phyloP scores from a whole-genome alignment of 2,113 vertebrate species.

The Gymnorhina tibicen region DNA sequence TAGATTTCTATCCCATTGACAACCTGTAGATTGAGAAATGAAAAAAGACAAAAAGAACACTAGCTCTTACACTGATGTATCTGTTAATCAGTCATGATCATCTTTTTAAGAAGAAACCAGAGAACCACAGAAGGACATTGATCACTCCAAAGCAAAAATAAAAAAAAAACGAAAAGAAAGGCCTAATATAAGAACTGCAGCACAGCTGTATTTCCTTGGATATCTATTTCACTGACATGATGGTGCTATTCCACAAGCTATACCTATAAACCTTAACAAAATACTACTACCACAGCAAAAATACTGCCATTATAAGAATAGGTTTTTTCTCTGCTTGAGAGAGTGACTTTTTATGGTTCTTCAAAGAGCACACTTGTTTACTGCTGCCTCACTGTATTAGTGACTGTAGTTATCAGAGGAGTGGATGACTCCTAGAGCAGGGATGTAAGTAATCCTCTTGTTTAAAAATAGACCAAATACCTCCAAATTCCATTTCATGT shows the following conservation, averaged over 20 bases:
- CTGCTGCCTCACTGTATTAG: neutral
- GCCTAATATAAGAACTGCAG: neutral
- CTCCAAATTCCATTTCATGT: neutral
- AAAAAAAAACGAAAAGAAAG: neutral
- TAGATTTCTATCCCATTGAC: slow-evolving; percentile 79
- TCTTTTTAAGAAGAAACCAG: neutral
- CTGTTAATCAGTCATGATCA: neutral
- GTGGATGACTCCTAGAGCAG: neutral
- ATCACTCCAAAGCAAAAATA: neutral
- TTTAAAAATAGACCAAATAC: neutral
- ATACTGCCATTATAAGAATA: neutral
- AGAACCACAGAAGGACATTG: neutral
- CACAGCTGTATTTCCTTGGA: neutral
- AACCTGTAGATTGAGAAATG: slow-evolving; percentile 48
- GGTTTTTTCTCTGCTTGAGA: neutral
- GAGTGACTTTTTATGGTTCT: neutral
- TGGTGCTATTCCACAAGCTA: neutral
- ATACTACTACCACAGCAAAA: neutral
- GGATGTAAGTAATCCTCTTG: neutral
- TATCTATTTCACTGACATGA: neutral
- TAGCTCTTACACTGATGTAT: neutral
- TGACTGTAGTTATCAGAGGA: neutral
- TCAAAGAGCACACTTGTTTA: neutral
- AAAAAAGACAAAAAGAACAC: neutral
- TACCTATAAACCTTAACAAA: neutral